Percentiles rank a stretch among this genome's conserved stretches.
These are phyloP conservation scores for Anthophora plumipes DNA, from an alignment of 2,888 invertebrate genomes.

Conservation along the genomic window DNA sequence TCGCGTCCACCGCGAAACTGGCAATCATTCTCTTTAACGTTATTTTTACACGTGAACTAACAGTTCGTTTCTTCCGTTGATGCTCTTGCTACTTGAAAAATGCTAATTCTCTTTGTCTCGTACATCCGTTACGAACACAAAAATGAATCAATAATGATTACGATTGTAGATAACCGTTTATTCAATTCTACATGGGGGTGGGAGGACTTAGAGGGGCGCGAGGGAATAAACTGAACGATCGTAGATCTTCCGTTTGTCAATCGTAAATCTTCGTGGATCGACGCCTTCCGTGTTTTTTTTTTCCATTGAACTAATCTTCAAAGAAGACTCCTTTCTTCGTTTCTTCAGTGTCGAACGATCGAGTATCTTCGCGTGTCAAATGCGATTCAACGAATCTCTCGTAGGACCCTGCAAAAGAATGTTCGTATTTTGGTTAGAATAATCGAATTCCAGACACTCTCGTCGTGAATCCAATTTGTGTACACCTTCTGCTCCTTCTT, in stretches of 20 bases:
- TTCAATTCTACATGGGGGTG: slow-evolving; percentile 8
- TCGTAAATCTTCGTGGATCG: too few species aligned
- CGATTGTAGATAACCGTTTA: slow-evolving; percentile 25
- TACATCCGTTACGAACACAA: background rate
- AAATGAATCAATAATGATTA: slow-evolving; percentile 28
- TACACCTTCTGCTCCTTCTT: too few species aligned
- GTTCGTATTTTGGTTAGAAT: slow-evolving; percentile 44
- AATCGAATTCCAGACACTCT: background rate
- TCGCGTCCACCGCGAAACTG: background rate
- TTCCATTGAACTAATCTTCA: too few species aligned
- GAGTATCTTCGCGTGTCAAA: background rate
- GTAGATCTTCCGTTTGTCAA: background rate
- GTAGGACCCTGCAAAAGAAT: slow-evolving; percentile 56
- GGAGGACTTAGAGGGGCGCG: too few species aligned
- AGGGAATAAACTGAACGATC: background rate
- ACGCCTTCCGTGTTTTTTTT: too few species aligned
- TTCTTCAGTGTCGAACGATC: too few species aligned
- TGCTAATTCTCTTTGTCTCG: background rate
- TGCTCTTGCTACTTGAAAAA: background rate
- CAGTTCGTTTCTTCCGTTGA: too few species aligned
- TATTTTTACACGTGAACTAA: background rate
- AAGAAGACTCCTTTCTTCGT: too few species aligned
- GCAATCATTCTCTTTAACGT: background rate
- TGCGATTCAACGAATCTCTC: background rate
- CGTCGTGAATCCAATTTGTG: background rate